Evolutionary conservation across 2,113 vertebrate species (phyloP).

Genomic region (Gadus macrocephalus): DNA sequence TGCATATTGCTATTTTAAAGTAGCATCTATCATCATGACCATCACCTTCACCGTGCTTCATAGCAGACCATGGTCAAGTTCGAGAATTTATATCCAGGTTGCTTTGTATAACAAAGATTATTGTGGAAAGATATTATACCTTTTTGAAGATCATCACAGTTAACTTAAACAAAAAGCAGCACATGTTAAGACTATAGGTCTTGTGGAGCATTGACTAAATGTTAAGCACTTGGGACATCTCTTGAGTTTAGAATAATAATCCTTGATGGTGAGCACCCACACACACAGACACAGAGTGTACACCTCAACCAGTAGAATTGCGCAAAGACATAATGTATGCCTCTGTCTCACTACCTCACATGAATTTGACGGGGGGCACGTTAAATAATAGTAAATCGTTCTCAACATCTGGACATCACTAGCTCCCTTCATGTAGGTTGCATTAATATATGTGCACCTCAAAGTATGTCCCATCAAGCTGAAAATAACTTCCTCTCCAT

Average conservation of each 20-base stretch:
- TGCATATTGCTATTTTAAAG: too few relatives aligned
- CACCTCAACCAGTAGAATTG: background rate
- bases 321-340: background rate
- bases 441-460: too few relatives aligned
- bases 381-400: background rate
- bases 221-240: background rate
- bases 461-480: too few relatives aligned
- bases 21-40: too few relatives aligned
- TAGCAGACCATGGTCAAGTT: background rate
- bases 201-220: background rate
- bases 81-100: background rate
- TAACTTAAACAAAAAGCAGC: background rate
- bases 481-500: too few relatives aligned
- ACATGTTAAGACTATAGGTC: too few relatives aligned
- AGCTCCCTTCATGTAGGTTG: background rate
- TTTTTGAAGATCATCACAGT: background rate
- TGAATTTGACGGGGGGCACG: background rate
- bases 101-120: too few relatives aligned
- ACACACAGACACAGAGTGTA: background rate
- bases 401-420: background rate
- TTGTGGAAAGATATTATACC: slow-evolving; percentile 10
- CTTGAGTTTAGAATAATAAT: background rate
- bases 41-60: too few relatives aligned
- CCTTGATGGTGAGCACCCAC: background rate
- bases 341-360: background rate